Evolutionary conservation across 2,888 invertebrate species (phyloP).

Genomic region (Caenorhabditis sp.): DNA sequence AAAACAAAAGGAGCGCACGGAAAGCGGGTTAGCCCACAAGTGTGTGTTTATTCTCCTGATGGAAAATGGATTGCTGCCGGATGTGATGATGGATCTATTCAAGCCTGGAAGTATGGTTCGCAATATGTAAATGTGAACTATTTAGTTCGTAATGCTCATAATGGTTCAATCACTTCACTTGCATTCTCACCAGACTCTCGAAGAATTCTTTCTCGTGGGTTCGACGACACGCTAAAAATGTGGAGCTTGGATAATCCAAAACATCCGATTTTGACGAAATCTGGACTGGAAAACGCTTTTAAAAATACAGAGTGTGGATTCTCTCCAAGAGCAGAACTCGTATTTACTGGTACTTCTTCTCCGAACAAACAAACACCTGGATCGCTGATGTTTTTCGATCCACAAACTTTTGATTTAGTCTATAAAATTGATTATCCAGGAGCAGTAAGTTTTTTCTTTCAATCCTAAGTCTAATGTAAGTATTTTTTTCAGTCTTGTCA

Average conservation of each 20-base stretch:
- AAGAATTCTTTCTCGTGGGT: slow-evolving; percentile 41
- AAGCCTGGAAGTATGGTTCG: slow-evolving; percentile 94
- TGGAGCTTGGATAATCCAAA: slow-evolving; percentile 83
- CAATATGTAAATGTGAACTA: slow-evolving; percentile 85
- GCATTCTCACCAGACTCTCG: slow-evolving; percentile 83
- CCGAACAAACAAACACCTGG: slow-evolving; percentile 75
- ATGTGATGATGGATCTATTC: slow-evolving; percentile 91
- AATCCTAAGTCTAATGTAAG: no score
- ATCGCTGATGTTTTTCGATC: slow-evolving; percentile 81
- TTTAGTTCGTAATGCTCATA: slow-evolving; percentile 78
- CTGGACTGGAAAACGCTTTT: slow-evolving; percentile 83
- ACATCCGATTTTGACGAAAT: slow-evolving; percentile 79
- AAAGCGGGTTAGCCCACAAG: slow-evolving; percentile 63
- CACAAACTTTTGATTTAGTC: slow-evolving; percentile 80
- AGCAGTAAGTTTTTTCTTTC: no score
- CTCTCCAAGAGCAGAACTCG: slow-evolving; percentile 88
- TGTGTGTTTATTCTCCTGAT: slow-evolving; percentile 64
- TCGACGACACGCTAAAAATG: slow-evolving; percentile 89
- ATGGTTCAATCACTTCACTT: slow-evolving; percentile 76
- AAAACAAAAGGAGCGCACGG: slow-evolving; percentile 65
- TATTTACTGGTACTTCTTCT: slow-evolving; percentile 87
- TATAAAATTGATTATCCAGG: slow-evolving; percentile 81
- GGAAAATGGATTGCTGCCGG: slow-evolving; percentile 84
- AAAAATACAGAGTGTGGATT: slow-evolving; percentile 78
- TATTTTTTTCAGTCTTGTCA: no score